Conservation (phyloP, 2,797 vertebrate genomes). For the Capromys pilorides region DNA sequence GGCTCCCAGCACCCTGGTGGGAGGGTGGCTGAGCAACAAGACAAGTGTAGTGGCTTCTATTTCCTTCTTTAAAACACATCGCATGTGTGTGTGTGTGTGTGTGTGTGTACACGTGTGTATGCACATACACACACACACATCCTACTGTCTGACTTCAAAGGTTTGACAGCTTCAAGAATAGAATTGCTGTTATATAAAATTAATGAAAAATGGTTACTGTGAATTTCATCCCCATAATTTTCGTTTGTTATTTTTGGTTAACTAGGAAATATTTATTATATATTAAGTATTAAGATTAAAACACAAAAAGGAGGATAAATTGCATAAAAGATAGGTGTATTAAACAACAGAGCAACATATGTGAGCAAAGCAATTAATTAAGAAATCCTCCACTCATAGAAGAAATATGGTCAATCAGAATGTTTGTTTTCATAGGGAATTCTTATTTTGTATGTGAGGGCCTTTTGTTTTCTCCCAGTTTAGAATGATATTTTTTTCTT, state of each 20-base stretch:
- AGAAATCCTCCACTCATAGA: neutral
- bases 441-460: neutral
- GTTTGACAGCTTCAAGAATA: constrained; percentile 8
- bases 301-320: no score
- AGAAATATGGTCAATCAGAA: neutral
- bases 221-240: neutral
- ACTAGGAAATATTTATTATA: neutral
- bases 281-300: neutral
- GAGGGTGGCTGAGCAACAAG: constrained; percentile 86
- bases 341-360: neutral
- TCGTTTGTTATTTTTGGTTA: neutral
- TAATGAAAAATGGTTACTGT: neutral
- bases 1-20: constrained; percentile 82
- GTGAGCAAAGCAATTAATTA: neutral
- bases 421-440: neutral
- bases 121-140: neutral
- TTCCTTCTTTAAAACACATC: constrained; percentile 62
- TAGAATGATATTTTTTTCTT: neutral
- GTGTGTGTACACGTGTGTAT: no score
- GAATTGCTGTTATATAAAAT: neutral
- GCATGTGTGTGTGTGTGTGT: neutral
- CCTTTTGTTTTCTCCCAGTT: neutral
- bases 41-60: constrained; percentile 75
- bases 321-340: neutral
- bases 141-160: constrained; percentile 24